Evolutionary conservation across 2,888 invertebrate species (phyloP).

Genomic region (Parnassius orleans): DNA sequence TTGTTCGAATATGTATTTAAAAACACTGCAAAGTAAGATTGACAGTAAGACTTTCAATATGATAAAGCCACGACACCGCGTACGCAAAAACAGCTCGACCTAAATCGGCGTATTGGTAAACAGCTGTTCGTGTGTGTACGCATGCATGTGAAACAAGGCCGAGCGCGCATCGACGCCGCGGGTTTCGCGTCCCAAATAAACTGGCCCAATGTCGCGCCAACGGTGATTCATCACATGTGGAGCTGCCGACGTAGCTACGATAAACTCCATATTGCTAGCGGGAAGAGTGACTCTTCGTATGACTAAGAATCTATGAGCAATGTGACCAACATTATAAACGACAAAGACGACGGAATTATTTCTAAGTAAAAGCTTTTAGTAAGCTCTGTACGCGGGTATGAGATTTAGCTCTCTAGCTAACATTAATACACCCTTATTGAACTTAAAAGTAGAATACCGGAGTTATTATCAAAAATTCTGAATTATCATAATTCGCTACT

Average conservation of each 20-base stretch:
- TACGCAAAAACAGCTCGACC: slow-evolving; percentile 7
- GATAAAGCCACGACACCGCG: neutral
- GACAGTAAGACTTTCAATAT: neutral
- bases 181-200: slow-evolving; percentile 53
- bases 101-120: slow-evolving; percentile 23
- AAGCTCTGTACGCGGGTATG: too few relatives aligned
- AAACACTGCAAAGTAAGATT: neutral
- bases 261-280: neutral
- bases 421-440: too few relatives aligned
- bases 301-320: slow-evolving; percentile 15
- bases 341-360: neutral
- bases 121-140: slow-evolving; percentile 16
- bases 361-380: too few relatives aligned
- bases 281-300: slow-evolving; percentile 11
- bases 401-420: too few relatives aligned
- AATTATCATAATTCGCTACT: too few relatives aligned
- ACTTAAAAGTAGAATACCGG: too few relatives aligned
- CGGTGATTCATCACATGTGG: slow-evolving; percentile 18
- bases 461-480: too few relatives aligned
- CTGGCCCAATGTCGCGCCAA: slow-evolving; percentile 48
- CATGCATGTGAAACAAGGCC: slow-evolving; percentile 25
- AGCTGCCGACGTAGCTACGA: neutral
- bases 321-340: neutral
- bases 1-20: too few relatives aligned
- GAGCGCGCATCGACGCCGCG: slow-evolving; percentile 22